Base-by-base conservation (phyloP, 1,140 invertebrate genomes). In the Grapholita molesta region DNA sequence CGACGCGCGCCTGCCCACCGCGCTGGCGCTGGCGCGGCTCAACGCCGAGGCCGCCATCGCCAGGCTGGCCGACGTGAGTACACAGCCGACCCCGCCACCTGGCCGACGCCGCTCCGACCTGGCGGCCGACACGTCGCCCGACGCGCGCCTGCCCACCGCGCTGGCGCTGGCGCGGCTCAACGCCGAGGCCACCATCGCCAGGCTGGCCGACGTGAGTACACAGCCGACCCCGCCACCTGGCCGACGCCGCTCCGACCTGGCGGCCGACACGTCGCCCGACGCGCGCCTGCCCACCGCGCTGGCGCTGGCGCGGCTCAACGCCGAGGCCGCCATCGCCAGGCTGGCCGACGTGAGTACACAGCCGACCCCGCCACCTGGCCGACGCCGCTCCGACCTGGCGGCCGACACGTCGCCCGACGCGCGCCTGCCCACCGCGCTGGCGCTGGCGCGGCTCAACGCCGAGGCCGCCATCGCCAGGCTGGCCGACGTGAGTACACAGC, bases 231-330 rank as follows among this genome's bases (percentile, higher is more conserved):
- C n/a, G n/a, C n/a, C 95, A 97, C 90, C 88, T 97, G 32, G 96
- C 96, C 2, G 97, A 97, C 93, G 99, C 53, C 99, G 97, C 86
- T 99, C 99, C 90, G 99, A 99, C 93, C 94, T 97, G 84, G 99
- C 99, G 0, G 97, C 98, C 0, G 98, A 99, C 87, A 97, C 98
- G 0, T 97, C 96, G 89, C 93, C 95, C 0, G 99, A 99, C 90
- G 99, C 99, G 1, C 95, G 97, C 82, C 95, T 99, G 66, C 99
- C 99, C 35, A 98, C 99, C 1, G 95, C 97, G 0, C 92, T 99
- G 9, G 99, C 99, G 3, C 91, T 99, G 1, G 93, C 98, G 42
- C 98, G 99, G 86, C 93, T 99, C 0, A 96, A 95, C 74, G 89
- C 98, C 38, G 90, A 97, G 12, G 96, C 97, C 71, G 95, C 95